Percentiles rank a stretch among this genome's conserved stretches.
phyloP scores from a whole-genome alignment of 2,888 invertebrate species.

The Eledona agricola region DNA sequence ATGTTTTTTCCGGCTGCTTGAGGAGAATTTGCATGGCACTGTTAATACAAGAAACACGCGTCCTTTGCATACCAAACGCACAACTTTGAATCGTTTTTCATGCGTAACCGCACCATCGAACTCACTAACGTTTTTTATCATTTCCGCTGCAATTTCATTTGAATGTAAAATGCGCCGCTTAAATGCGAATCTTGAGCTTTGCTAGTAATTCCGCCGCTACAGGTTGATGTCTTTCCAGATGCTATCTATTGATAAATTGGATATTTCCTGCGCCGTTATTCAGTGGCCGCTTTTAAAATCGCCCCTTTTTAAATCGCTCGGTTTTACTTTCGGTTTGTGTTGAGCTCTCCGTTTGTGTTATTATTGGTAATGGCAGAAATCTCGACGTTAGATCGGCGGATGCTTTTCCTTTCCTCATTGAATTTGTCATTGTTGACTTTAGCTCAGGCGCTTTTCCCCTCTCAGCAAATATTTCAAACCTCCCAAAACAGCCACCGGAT shows the following conservation, averaged over 20 bases:
- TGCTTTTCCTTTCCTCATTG: slow-evolving; percentile 13
- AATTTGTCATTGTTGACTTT: slow-evolving; percentile 21
- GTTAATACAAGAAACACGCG: slow-evolving; percentile 9
- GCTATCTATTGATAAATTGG: slow-evolving; percentile 6
- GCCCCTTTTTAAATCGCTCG: slow-evolving; percentile 11
- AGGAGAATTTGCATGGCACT: slow-evolving; percentile 4
- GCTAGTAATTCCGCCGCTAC: too few species aligned
- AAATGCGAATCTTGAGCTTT: too few species aligned
- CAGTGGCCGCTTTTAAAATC: slow-evolving; percentile 11
- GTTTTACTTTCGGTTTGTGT: slow-evolving; percentile 14
- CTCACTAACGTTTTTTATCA: too few species aligned
- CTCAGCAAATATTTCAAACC: slow-evolving; percentile 3
- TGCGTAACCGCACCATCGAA: too few species aligned
- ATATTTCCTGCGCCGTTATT: slow-evolving; percentile 1
- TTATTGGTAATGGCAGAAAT: slow-evolving; percentile 20
- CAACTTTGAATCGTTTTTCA: too few species aligned
- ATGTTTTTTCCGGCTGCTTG: slow-evolving; percentile 9
- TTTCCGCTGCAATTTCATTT: too few species aligned
- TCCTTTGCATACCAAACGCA: too few species aligned
- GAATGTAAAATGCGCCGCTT: too few species aligned
- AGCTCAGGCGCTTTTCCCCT: slow-evolving; percentile 6
- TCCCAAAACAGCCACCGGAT: too few species aligned
- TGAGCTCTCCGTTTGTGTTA: slow-evolving; percentile 13
- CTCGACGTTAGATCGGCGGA: slow-evolving; percentile 8
- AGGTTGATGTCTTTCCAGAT: too few species aligned